Conservation (phyloP, 2,797 vertebrate species). For the Dendrocincla fuliginosa region DNA sequence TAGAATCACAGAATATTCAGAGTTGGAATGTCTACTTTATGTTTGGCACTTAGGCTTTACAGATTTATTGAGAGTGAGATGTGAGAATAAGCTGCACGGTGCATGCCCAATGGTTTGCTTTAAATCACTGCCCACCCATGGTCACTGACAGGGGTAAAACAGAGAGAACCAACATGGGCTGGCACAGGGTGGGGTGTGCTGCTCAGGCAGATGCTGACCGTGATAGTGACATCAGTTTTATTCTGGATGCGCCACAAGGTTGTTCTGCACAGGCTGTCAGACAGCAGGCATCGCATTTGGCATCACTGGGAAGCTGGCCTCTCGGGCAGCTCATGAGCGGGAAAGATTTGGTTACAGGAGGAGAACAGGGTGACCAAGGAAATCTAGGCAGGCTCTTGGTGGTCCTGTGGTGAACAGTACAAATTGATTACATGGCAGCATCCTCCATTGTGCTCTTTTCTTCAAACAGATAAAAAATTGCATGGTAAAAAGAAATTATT, state of each 20-base stretch:
- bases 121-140: neutral
- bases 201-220: accelerated
- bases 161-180: accelerated
- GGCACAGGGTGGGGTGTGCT: neutral
- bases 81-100: neutral
- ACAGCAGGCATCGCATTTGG: accelerated
- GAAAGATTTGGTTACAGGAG: neutral
- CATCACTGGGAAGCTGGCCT: neutral
- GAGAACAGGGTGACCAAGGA: neutral
- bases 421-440: neutral
- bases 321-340: neutral
- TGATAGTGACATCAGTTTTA: accelerated
- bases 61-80: neutral
- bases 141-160: accelerated
- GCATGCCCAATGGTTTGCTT: neutral
- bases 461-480: neutral
- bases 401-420: neutral
- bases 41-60: neutral
- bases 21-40: neutral
- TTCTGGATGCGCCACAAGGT: neutral
- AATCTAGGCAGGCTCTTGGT: neutral
- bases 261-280: neutral
- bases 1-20: neutral
- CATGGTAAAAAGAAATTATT: neutral
- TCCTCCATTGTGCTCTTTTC: neutral